phyloP scores from a whole-genome alignment of 1,140 invertebrate genomes.

The Saxidomus purpurata region DNA sequence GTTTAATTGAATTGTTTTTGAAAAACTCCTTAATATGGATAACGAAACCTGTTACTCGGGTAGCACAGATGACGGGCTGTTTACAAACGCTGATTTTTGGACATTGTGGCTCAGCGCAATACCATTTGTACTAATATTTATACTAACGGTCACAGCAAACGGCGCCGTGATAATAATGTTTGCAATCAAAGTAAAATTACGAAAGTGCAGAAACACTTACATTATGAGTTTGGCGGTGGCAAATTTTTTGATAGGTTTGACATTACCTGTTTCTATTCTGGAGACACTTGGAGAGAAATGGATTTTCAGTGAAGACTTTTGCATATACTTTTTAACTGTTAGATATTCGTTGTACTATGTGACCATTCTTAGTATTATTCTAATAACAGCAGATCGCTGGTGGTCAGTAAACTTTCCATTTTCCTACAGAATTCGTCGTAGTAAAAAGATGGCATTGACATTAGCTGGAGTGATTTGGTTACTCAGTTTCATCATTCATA shows the following conservation, averaged over 20 bases:
- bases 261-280: slow-evolving; percentile 76
- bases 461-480: slow-evolving; percentile 76
- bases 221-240: slow-evolving; percentile 81
- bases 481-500: slow-evolving; percentile 76
- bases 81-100: slow-evolving; percentile 57
- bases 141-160: slow-evolving; percentile 78
- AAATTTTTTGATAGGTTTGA: slow-evolving; percentile 78
- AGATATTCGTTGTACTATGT: slow-evolving; percentile 79
- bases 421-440: slow-evolving; percentile 80
- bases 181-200: slow-evolving; percentile 70
- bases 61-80: neutral
- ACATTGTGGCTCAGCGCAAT: slow-evolving; percentile 73
- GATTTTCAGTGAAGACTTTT: slow-evolving; percentile 66
- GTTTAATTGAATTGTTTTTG: neutral
- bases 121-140: slow-evolving; percentile 73
- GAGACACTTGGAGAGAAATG: slow-evolving; percentile 74
- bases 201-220: slow-evolving; percentile 81
- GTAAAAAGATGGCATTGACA: slow-evolving; percentile 73
- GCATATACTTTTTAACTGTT: slow-evolving; percentile 75
- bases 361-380: slow-evolving; percentile 79
- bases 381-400: slow-evolving; percentile 82
- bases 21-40: slow-evolving; percentile 11
- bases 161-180: slow-evolving; percentile 79
- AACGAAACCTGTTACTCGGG: slow-evolving; percentile 39
- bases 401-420: slow-evolving; percentile 83